Evolutionary conservation across 2,888 invertebrate genomes (phyloP).

Genomic region (Sericinus montela): DNA sequence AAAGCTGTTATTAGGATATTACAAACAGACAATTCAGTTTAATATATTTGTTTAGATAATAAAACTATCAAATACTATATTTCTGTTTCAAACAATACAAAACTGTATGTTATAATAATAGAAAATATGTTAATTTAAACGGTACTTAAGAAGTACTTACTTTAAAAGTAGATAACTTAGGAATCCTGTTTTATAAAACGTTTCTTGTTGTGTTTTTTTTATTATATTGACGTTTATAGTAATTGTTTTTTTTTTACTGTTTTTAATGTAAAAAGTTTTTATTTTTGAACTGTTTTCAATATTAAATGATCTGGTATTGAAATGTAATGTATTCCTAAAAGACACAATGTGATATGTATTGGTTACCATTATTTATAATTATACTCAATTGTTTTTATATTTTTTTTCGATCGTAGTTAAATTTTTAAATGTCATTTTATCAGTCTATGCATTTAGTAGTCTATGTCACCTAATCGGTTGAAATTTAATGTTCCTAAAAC

Average conservation of each 20-base stretch:
- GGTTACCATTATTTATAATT: constrained; percentile 8
- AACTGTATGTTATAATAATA: too few relatives aligned
- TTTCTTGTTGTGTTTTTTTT: background rate
- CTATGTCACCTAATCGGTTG: background rate
- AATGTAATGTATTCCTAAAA: constrained; percentile 2
- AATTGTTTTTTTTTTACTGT: background rate
- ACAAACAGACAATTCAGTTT: too few relatives aligned
- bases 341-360: constrained; percentile 9
- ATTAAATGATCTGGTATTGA: background rate
- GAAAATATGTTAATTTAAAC: too few relatives aligned
- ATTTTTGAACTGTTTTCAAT: background rate
- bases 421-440: background rate
- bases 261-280: background rate
- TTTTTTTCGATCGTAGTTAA: background rate
- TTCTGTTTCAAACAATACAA: too few relatives aligned
- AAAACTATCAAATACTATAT: too few relatives aligned
- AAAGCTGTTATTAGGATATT: too few relatives aligned
- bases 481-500: too few relatives aligned
- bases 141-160: too few relatives aligned
- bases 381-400: too few relatives aligned
- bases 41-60: too few relatives aligned
- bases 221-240: background rate
- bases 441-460: background rate
- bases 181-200: background rate
- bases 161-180: background rate